Conservation (phyloP, 2,888 invertebrate genomes). For the Anticlea derivata region DNA sequence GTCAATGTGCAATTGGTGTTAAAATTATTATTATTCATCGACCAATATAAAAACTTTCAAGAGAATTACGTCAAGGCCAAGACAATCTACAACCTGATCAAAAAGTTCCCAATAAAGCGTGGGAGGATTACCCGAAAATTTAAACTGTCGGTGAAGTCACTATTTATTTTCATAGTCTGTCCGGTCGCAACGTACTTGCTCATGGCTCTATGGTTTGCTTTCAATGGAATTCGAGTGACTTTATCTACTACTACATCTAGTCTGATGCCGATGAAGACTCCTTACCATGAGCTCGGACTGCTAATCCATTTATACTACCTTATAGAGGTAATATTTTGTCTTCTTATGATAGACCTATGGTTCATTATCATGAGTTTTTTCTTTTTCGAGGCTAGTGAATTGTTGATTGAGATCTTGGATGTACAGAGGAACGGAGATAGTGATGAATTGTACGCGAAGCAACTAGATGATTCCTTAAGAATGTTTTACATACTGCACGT, state of each 20-base stretch:
- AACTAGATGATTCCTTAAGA: slow-evolving; percentile 49
- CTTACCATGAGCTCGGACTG: slow-evolving; percentile 60
- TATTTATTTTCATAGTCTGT: slow-evolving; percentile 41
- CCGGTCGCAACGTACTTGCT: slow-evolving; percentile 50
- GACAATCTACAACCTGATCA: slow-evolving; percentile 48
- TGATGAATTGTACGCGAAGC: slow-evolving; percentile 41
- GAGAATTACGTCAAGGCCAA: slow-evolving; percentile 53
- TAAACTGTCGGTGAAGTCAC: slow-evolving; percentile 39
- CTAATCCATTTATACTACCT: slow-evolving; percentile 55
- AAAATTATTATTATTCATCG: slow-evolving; percentile 49
- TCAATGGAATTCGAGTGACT: slow-evolving; percentile 48
- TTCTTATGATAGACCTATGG: slow-evolving; percentile 60
- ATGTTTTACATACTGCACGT: slow-evolving; percentile 55
- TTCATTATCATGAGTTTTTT: slow-evolving; percentile 56
- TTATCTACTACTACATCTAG: slow-evolving; percentile 57
- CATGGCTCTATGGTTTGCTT: slow-evolving; percentile 51
- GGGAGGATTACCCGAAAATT: slow-evolving; percentile 17
- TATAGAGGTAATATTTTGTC: slow-evolving; percentile 45
- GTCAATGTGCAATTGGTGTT: slow-evolving; percentile 45
- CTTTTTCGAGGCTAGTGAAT: slow-evolving; percentile 52
- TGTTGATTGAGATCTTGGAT: slow-evolving; percentile 44
- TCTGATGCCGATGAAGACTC: slow-evolving; percentile 61
- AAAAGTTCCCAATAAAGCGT: slow-evolving; percentile 38
- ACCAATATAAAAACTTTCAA: slow-evolving; percentile 45
- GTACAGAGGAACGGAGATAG: slow-evolving; percentile 38